Base-by-base conservation (phyloP, 2,113 vertebrate genomes). In the Nothocercus julius region DNA sequence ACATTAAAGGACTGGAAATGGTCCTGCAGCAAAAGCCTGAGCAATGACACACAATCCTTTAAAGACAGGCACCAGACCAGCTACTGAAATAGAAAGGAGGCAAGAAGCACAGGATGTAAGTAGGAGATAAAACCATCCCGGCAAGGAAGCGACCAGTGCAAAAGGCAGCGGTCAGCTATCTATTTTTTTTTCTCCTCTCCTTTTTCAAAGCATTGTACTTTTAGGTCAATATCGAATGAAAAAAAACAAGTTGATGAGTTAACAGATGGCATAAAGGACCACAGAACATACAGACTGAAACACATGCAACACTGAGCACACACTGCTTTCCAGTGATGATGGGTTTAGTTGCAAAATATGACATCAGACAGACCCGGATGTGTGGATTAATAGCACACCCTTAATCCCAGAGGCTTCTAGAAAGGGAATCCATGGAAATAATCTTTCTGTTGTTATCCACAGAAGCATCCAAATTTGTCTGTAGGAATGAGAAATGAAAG, bases 281-380 rank as follows among this genome's bases (percentile, higher is more conserved):
- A 16, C 79, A 76, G 28, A 17, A 64, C 3, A 0, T 2, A 12
- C 25, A n/a, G 28, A 27, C 1, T 0, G 67, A 32, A 75, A 40
- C 28, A n/a, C 27, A 8, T 0, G 34, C 1, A 12, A 24, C 7
- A 14, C 1, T n/a, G 17, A 51, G 53, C 9, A 30, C 0, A 47
- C 62, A 34, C 59, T 90, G 67, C 76, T 56, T 61, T 51, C 80
- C 45, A 81, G 70, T 68, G 32, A 59, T 3, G 40, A 62, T 1
- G 25, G 16, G 44, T 9, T 78, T 22, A 4, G 22, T 27, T 11
- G 16, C 19, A 53, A 67, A 44, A 54, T 27, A 54, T 32, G 28
- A 30, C 30, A 44, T 30, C 38, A 67, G 38, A 8, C 28, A 27
- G 11, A 67, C 64, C 40, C 13, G 18, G 40, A 40, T 44, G 27